Evolutionary conservation across 2,113 vertebrate species (phyloP).

Genomic region (Terrapene triunguis): DNA sequence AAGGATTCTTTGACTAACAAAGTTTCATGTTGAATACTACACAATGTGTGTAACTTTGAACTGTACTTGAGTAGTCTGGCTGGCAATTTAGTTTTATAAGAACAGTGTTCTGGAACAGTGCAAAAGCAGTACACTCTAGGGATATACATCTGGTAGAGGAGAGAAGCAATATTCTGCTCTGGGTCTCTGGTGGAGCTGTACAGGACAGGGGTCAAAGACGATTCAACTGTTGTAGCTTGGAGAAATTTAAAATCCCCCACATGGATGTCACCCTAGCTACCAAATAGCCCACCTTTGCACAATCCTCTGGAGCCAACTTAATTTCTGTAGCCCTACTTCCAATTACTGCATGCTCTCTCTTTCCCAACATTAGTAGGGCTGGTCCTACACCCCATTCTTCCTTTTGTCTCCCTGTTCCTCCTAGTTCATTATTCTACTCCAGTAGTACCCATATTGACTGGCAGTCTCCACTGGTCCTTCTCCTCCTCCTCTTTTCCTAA

Average conservation of each 20-base stretch:
- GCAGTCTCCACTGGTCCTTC: background rate
- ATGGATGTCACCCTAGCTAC: background rate
- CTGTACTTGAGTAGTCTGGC: background rate
- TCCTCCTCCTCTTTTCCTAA: background rate
- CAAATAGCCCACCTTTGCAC: background rate
- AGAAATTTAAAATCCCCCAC: background rate
- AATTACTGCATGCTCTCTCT: background rate
- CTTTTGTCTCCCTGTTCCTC: background rate
- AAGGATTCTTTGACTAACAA: background rate
- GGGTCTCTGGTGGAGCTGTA: background rate
- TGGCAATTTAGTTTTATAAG: rapidly evolving
- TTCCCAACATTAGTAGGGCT: background rate
- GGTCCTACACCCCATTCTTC: background rate
- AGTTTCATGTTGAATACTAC: background rate
- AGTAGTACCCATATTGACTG: background rate
- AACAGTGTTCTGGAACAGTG: background rate
- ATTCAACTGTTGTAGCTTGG: too few species aligned
- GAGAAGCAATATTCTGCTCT: background rate
- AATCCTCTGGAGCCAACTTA: background rate
- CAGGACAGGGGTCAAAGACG: background rate
- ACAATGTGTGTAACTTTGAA: background rate
- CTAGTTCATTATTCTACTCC: background rate
- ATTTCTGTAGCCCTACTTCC: background rate
- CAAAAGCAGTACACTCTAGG: background rate
- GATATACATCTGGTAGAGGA: rapidly evolving